Conservation (phyloP, 2,113 vertebrate species). For the Cercocebus atys region DNA sequence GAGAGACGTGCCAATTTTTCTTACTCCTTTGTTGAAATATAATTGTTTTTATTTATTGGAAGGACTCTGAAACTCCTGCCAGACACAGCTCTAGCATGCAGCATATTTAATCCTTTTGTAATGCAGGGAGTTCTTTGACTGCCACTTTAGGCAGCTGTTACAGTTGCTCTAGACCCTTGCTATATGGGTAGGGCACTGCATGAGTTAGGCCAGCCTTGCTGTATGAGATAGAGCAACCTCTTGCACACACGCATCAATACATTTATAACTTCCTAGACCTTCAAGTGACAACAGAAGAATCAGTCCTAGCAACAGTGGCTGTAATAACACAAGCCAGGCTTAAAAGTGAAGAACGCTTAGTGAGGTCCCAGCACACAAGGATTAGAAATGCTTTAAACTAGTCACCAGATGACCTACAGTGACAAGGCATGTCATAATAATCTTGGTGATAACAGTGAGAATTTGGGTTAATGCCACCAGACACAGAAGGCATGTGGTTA, state of each 20-base stretch:
- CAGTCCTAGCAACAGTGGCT: background rate
- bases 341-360: background rate
- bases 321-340: background rate
- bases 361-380: background rate
- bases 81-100: conserved; percentile 15
- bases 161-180: background rate
- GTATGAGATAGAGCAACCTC: background rate
- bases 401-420: background rate
- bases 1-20: conserved; percentile 9
- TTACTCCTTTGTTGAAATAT: conserved; percentile 40
- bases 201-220: background rate
- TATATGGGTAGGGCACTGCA: background rate
- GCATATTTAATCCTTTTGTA: background rate
- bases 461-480: background rate
- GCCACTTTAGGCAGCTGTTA: background rate
- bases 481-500: background rate
- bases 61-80: conserved; percentile 41
- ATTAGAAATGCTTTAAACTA: background rate
- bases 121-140: background rate
- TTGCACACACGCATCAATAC: background rate
- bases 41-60: conserved; percentile 56
- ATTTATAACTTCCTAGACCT: background rate
- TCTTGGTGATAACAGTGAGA: background rate
- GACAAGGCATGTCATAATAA: background rate
- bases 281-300: background rate